Evolutionary conservation across 2,888 invertebrate species (phyloP), one percentile per base, ranked within the genome.

Genomic region (Mechanitis mazaeus): DNA sequence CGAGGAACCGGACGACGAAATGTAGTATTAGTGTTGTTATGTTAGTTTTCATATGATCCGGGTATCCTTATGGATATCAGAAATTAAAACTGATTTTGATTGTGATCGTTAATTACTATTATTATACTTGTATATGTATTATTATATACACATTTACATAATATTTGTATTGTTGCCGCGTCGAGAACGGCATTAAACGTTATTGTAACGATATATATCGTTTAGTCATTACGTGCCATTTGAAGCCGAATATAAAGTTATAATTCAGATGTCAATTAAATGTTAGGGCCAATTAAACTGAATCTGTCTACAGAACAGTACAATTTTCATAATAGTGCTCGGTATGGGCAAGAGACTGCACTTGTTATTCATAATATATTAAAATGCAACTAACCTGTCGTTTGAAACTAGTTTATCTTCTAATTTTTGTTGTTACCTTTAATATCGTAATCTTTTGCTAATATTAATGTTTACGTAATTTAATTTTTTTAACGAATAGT

Each of bases 1-100:
- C 1, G 83, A 83, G 35, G 86, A 86, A 35, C 87, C 85, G 1
- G 75, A 76, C 4, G 75, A 82, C 38, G 87, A 88, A 64, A 65
- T 87, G 46, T 87, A 83, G 71, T 45, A 56, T 12, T 53, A 20
- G 20, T 20, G 42, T 42, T 45, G 31, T 31, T 42, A 46, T 45
- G n/a, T 55, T 42, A 33, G 47, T 31, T 20, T 54, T 55, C 45
- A 56, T 58, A 60, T 47, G 35, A 35, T 63, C 55, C 33, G 45
- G 42, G 45, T 50, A n/a, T 57, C 35, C 45, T 54, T 31, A 54
- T 54, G n/a, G 55, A 35, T 11, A 50, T 42, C 38, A 20, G 2
- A n/a, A 46, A 20, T 12, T 46, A 12, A 46, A 20, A 20, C 20
- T 20, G 20, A 2, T 12, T 12, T 47, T 20, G 31, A 11, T 31